Conservation (phyloP, 2,888 invertebrate genomes). For the Mesodorylaimus sp. region DNA sequence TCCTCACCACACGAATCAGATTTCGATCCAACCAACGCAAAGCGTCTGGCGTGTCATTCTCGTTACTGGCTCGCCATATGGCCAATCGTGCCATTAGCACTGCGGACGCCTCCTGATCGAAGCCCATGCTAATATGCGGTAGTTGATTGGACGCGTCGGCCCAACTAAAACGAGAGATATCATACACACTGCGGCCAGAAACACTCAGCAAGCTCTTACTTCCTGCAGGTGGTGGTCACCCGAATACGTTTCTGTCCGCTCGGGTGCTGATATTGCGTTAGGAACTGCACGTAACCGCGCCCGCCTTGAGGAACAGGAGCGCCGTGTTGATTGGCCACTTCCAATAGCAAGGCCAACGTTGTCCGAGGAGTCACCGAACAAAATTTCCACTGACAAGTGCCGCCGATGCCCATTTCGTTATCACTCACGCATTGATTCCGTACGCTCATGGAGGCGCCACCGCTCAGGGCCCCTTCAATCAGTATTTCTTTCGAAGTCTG, state of each 20-base stretch:
- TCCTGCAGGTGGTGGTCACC: constrained; percentile 90
- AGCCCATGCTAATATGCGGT: constrained; percentile 37
- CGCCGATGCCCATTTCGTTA: constrained; percentile 89
- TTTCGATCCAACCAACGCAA: constrained; percentile 94
- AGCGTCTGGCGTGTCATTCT: constrained; percentile 77
- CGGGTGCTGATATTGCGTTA: constrained; percentile 93
- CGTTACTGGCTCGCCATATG: constrained; percentile 63
- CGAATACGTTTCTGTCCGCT: constrained; percentile 81
- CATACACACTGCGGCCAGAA: not conserved
- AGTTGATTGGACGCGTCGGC: constrained; percentile 58
- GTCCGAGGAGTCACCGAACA: constrained; percentile 78
- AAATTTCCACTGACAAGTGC: constrained; percentile 95
- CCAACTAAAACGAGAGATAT: constrained; percentile 47
- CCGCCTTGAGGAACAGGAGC: constrained; percentile 81
- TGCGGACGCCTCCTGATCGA: constrained; percentile 67
- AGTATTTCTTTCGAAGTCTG: constrained; percentile 76
- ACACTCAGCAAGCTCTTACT: constrained; percentile 39
- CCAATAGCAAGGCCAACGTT: constrained; percentile 83
- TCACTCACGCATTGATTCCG: constrained; percentile 83
- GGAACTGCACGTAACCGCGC: constrained; percentile 87
- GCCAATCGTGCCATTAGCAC: constrained; percentile 92
- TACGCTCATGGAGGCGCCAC: constrained; percentile 77
- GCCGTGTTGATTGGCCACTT: constrained; percentile 74
- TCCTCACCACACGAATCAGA: constrained; percentile 70
- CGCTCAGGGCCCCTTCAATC: constrained; percentile 83